Base-by-base conservation (phyloP, 2,888 invertebrate genomes). In the Euproctis similis region DNA sequence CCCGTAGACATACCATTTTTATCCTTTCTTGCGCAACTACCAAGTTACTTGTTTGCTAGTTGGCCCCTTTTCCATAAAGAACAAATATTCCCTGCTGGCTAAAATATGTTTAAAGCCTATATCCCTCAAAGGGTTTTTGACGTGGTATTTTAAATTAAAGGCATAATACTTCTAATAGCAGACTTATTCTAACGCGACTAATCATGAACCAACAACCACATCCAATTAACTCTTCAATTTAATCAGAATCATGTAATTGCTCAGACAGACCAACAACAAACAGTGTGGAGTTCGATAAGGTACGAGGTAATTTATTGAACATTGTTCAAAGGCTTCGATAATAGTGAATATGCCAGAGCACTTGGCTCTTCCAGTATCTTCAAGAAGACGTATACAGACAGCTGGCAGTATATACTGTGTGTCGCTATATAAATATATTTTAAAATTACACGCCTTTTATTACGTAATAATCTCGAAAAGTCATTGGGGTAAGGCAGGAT, bases 251-350 rank as follows among this genome's bases (percentile, higher is more conserved):
- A 40, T 43, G 44, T 49, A 48, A 38, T 42, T 39, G 53, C 26
- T 46, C 13, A 26, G 44, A 47, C 47, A 30, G 29, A 23, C 46
- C 38, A 39, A 48, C 46, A 36, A 19, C 17, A 30, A 24, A 27
- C 25, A 23, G 37, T 42, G 47, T 42, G 31, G 43, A 34, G n/a
- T n/a, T 43, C 32, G 40, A 44, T 49, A 51, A 44, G 48, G 30
- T 31, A 30, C 28, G 40, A 17, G 35, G 42, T 50, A 55, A 61
- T 64, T 65, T 65, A 65, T 65, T 59, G 66, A 51, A 56, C 47
- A 61, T 65, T 63, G 62, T 61, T 28, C 30, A 30, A 39, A 46
- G 47, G 39, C 53, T n/a, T n/a, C n/a, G n/a, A 58, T 56, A 62
- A 62, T 62, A 43, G 47, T 39, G 46, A 42, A 43, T 38, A 41